Conservation (phyloP, 2,113 vertebrate genomes). For the Leuciscus idus region DNA sequence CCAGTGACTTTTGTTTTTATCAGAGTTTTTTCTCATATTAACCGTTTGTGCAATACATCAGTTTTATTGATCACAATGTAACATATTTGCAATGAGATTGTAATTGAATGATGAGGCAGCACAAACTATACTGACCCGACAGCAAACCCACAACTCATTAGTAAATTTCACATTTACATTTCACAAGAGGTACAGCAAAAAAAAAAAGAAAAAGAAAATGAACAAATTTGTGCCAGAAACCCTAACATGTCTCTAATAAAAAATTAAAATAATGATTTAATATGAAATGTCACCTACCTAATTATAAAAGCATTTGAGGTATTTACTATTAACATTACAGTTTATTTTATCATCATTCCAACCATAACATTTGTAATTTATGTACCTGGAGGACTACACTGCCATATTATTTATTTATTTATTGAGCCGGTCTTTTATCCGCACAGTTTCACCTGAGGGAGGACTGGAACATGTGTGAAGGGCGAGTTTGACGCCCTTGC, state of each 20-base stretch:
- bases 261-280: neutral
- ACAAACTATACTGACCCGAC: neutral
- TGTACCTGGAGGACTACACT: neutral
- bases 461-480: slow-evolving; percentile 16
- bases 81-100: neutral
- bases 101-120: neutral
- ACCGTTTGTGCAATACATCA: neutral
- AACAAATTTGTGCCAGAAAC: no score
- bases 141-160: neutral
- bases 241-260: neutral
- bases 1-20: neutral
- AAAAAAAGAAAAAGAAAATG: neutral
- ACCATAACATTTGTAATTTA: neutral
- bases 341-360: neutral
- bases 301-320: neutral
- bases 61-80: neutral
- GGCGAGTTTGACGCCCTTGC: neutral
- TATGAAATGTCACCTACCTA: neutral
- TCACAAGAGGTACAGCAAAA: neutral
- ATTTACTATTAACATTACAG: neutral
- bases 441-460: slow-evolving; percentile 19
- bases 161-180: neutral
- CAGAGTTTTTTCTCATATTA: neutral
- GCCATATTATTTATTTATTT: slow-evolving; percentile 22
- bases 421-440: neutral